Conservation (phyloP, 2,113 vertebrate species). For the Lycaon pictus region DNA sequence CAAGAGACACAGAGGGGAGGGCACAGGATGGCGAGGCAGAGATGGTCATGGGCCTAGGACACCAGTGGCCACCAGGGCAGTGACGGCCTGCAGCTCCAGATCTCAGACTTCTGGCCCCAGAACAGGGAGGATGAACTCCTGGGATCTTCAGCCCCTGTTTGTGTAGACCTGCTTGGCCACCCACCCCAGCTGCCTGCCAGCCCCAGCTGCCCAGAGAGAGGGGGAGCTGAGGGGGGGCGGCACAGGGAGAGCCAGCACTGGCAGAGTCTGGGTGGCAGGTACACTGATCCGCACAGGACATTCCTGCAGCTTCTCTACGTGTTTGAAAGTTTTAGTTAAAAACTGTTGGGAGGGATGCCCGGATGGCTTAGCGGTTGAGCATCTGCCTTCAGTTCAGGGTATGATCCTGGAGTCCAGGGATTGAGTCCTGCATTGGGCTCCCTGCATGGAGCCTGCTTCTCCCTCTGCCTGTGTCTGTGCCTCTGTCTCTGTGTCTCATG, state of each 20-base stretch:
- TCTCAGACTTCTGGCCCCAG: background rate
- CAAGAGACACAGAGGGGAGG: background rate
- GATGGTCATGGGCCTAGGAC: background rate
- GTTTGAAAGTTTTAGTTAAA: background rate
- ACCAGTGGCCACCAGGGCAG: background rate
- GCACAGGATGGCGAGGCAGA: background rate
- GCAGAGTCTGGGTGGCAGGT: background rate
- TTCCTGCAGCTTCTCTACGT: background rate
- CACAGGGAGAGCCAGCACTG: too few relatives aligned
- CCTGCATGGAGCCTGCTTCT: background rate
- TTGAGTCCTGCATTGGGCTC: fast-evolving
- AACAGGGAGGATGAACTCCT: background rate
- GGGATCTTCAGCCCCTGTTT: background rate
- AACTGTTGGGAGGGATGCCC: background rate
- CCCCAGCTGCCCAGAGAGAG: background rate
- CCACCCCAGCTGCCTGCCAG: too few relatives aligned
- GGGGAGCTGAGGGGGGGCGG: background rate
- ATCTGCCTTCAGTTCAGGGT: background rate
- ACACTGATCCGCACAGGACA: background rate
- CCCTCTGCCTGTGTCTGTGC: background rate
- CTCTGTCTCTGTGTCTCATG: background rate
- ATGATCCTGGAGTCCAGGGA: background rate
- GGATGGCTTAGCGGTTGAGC: background rate
- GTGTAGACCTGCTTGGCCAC: fast-evolving
- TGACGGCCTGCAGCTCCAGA: fast-evolving